Evolutionary conservation across 2,888 invertebrate genomes (phyloP).

Genomic region (Leucophenga montana): DNA sequence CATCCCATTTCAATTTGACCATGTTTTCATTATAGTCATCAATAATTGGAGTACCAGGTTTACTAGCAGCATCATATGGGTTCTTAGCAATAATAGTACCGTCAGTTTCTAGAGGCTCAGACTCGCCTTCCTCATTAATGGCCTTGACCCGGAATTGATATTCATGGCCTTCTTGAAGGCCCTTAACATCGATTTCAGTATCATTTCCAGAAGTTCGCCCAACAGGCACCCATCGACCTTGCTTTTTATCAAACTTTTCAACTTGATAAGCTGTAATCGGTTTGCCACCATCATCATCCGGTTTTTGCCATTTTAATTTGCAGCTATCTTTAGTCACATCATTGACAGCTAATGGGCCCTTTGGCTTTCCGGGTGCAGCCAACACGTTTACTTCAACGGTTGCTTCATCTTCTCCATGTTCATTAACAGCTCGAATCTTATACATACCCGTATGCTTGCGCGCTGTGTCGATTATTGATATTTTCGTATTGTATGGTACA

Average conservation of each 20-base stretch:
- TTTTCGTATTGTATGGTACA: conserved; percentile 91
- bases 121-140: conserved; percentile 94
- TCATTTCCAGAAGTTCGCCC: conserved; percentile 86
- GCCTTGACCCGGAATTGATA: conserved; percentile 96
- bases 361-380: conserved; percentile 87
- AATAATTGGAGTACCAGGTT: conserved; percentile 89
- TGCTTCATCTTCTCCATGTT: conserved; percentile 93
- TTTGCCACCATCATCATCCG: conserved; percentile 95
- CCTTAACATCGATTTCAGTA: conserved; percentile 90
- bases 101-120: conserved; percentile 94
- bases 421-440: conserved; percentile 90
- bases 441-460: conserved; percentile 93
- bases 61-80: conserved; percentile 91
- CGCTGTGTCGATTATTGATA: conserved; percentile 84
- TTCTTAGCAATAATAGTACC: conserved; percentile 93
- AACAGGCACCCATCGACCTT: conserved; percentile 94
- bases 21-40: conserved; percentile 92
- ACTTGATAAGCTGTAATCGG: conserved; percentile 93
- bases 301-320: conserved; percentile 94
- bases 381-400: conserved; percentile 94
- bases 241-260: conserved; percentile 93
- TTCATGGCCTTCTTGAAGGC: conserved; percentile 92
- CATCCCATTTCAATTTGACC: conserved; percentile 93
- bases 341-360: conserved; percentile 89
- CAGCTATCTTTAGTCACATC: conserved; percentile 93